These are phyloP conservation scores for Neotoma lepida DNA, from an alignment of 2,113 vertebrate species.

Conservation along the genomic window DNA sequence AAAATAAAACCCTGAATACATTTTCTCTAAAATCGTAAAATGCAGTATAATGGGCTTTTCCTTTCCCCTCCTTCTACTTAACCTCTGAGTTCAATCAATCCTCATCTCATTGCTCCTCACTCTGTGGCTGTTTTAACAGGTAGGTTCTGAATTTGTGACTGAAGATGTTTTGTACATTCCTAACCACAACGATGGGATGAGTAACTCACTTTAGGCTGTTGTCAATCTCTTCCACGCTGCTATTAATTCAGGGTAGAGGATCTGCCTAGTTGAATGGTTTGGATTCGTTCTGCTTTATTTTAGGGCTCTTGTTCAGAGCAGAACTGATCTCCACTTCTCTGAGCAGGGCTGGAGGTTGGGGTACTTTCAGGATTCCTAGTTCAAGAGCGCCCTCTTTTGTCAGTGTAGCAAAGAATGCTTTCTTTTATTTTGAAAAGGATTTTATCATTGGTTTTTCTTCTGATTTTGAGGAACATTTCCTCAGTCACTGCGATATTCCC, in stretches of 20 bases:
- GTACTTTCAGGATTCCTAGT: constrained; percentile 49
- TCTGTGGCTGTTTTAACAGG: background rate
- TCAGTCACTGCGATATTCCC: background rate
- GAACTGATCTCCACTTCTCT: background rate
- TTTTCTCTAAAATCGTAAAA: constrained; percentile 8
- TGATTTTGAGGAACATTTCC: background rate
- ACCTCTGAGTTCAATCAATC: background rate
- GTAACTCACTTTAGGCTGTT: constrained; percentile 35
- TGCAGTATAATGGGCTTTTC: background rate
- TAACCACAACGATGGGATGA: background rate
- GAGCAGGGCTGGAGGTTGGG: background rate
- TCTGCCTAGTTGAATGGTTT: background rate
- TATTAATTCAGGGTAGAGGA: background rate
- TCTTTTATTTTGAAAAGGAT: background rate
- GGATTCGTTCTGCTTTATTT: background rate
- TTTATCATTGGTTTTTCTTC: background rate
- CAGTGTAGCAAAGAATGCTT: constrained; percentile 28
- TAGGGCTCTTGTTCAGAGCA: background rate
- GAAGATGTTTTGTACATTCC: background rate
- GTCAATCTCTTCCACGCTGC: background rate
- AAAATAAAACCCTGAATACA: background rate
- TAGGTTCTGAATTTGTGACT: constrained; percentile 9
- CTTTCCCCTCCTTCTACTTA: background rate
- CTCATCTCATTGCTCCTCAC: background rate
- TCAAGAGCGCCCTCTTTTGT: constrained; percentile 73